Percentiles rank a stretch among this genome's conserved stretches.
These are phyloP conservation scores for Hylia prasina DNA, from an alignment of 2,113 vertebrate species.

Conservation along the genomic window DNA sequence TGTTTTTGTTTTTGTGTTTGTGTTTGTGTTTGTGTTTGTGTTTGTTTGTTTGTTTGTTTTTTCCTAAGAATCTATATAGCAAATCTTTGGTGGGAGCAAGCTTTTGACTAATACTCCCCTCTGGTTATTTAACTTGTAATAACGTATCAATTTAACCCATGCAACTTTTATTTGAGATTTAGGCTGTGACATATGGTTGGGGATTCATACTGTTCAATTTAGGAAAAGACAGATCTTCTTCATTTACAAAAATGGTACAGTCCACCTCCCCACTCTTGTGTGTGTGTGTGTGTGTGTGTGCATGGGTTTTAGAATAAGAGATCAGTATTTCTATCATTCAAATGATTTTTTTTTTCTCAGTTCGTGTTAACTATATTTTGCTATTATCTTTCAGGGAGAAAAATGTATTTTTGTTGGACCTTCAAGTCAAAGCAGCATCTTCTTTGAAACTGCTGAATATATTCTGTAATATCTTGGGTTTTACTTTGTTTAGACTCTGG, in stretches of 20 bases:
- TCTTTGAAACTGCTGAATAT: neutral
- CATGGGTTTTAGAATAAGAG: neutral
- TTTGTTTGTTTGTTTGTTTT: neutral
- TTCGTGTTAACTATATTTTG: neutral
- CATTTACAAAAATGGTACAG: neutral
- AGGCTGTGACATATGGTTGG: neutral
- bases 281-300: neutral
- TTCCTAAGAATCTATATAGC: neutral
- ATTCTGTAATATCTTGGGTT: neutral
- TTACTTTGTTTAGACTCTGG: conserved; percentile 5
- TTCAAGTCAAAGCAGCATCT: neutral
- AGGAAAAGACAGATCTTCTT: neutral
- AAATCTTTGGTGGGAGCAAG: neutral
- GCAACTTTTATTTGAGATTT: conserved; percentile 8
- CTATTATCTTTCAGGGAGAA: neutral
- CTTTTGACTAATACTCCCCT: conserved; percentile 36
- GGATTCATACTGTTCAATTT: neutral
- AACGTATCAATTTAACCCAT: neutral
- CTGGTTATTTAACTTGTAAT: conserved; percentile 32
- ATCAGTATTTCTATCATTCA: neutral
- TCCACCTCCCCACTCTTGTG: neutral
- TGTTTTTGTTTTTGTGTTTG: too few species aligned
- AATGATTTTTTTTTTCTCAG: neutral
- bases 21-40: too few species aligned
- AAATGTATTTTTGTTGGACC: neutral